These are phyloP conservation scores for Flexamia atlantica DNA, from an alignment of 2,888 invertebrate species.

Conservation along the genomic window DNA sequence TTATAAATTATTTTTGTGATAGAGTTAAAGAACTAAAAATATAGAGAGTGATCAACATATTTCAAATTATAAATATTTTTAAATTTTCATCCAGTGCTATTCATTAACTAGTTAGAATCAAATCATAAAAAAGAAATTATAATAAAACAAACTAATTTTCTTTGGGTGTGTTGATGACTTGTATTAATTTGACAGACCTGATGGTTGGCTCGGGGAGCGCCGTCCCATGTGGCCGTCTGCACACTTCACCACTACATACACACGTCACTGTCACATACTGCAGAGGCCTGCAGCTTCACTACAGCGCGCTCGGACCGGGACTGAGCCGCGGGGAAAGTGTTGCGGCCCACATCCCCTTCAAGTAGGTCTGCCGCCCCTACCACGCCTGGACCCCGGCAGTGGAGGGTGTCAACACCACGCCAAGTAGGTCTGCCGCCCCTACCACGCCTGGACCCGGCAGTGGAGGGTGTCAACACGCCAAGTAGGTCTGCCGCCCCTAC, in stretches of 20 bases:
- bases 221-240: conserved; percentile 28
- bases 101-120: too few species aligned
- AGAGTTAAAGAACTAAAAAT: too few species aligned
- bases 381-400: background rate
- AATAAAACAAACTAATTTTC: too few species aligned
- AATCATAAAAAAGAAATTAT: too few species aligned
- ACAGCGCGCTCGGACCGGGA: background rate
- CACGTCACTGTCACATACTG: conserved; percentile 37
- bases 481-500: conserved; percentile 11
- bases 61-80: too few species aligned
- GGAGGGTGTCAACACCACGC: background rate
- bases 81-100: too few species aligned
- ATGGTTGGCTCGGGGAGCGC: background rate
- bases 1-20: too few species aligned
- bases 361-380: conserved; percentile 11
- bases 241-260: conserved; percentile 10
- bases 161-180: too few species aligned
- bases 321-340: conserved; percentile 37
- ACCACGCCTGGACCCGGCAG: background rate
- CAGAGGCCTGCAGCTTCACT: background rate
- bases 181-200: conserved; percentile 5
- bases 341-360: conserved; percentile 42
- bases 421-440: background rate
- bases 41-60: too few species aligned
- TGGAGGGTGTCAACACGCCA: too few species aligned